Evolutionary conservation across 1,140 invertebrate genomes (phyloP).

Genomic region (Propsilocerus akamusi): DNA sequence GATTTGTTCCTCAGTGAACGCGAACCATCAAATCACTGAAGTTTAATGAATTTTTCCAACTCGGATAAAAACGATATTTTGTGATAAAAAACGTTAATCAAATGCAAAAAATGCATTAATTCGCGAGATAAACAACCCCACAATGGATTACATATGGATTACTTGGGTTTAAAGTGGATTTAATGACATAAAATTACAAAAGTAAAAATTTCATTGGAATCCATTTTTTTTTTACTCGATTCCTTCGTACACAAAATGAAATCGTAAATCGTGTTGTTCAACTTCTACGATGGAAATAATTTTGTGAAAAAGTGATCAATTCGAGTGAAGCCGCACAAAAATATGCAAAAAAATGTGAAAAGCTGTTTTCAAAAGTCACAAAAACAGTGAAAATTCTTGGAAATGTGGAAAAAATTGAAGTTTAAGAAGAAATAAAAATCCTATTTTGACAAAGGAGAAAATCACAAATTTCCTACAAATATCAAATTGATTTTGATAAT

Average conservation of each 20-base stretch:
- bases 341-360: neutral
- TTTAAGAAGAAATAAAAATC: neutral
- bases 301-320: neutral
- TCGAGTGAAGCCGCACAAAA: neutral
- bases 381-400: neutral
- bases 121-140: neutral
- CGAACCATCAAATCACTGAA: constrained; percentile 1
- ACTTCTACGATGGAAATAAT: neutral
- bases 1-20: neutral
- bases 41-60: neutral
- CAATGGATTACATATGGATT: constrained; percentile 1
- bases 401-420: constrained; percentile 2
- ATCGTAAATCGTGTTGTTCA: neutral
- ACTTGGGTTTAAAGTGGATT: neutral
- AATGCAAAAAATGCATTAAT: neutral
- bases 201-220: neutral
- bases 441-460: neutral
- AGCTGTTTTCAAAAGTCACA: too few relatives aligned
- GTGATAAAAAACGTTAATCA: constrained; percentile 1
- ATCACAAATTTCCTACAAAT: neutral
- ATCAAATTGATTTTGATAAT: constrained; percentile 1
- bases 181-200: neutral
- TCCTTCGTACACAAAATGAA: neutral
- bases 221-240: constrained; percentile 3
- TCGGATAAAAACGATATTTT: neutral